Conservation (phyloP, 2,113 vertebrate genomes). For the Pseudorectes ferrugineus region DNA sequence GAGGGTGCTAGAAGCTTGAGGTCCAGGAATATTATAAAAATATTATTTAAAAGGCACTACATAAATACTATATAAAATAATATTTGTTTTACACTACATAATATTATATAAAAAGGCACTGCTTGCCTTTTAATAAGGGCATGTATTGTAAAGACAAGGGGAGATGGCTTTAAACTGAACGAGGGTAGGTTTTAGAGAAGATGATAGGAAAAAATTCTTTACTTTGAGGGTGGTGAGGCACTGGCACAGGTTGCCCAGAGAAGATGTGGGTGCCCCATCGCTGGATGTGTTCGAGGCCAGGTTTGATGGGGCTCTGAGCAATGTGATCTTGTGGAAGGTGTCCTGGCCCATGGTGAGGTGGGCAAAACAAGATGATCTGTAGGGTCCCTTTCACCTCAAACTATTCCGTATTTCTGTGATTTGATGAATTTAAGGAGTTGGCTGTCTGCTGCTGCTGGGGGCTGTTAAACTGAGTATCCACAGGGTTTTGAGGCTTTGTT, state of each 20-base stretch:
- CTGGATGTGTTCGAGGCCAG: background rate
- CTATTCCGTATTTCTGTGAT: background rate
- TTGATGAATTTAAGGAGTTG: background rate
- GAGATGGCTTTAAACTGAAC: background rate
- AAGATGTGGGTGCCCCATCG: fast-evolving
- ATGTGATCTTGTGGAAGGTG: background rate
- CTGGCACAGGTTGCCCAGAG: background rate
- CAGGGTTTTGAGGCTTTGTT: background rate
- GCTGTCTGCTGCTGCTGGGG: background rate
- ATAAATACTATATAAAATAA: background rate
- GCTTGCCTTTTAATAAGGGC: background rate
- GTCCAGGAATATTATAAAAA: background rate
- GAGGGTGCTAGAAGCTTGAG: background rate
- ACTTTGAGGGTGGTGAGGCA: background rate
- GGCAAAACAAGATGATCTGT: background rate
- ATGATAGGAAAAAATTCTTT: background rate
- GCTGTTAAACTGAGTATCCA: background rate
- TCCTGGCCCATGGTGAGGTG: background rate
- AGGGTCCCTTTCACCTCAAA: background rate
- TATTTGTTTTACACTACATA: background rate
- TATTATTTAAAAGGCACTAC: background rate
- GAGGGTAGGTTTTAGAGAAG: background rate
- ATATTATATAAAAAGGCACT: background rate
- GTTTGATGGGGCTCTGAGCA: background rate
- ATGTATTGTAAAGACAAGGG: background rate